Percentiles rank a stretch among this genome's conserved stretches.
phyloP scores from a whole-genome alignment of 2,797 vertebrate species.

The Helostoma temminkii region DNA sequence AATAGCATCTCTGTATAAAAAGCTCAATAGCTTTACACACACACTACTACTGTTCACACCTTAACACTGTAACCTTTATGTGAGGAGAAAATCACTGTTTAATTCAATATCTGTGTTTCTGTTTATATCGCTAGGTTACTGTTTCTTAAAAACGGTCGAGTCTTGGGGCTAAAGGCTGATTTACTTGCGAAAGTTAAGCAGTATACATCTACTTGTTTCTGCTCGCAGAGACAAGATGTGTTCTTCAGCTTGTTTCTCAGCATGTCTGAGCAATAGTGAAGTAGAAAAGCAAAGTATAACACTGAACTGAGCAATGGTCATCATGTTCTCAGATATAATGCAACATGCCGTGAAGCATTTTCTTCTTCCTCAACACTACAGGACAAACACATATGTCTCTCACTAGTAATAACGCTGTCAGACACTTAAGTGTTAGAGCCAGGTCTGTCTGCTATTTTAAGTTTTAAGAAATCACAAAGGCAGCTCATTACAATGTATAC shows the following conservation, averaged over 20 bases:
- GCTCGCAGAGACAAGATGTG: conserved; percentile 18
- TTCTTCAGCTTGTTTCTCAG: conserved; percentile 51
- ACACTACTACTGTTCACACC: conserved; percentile 21
- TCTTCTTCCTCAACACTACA: conserved; percentile 36
- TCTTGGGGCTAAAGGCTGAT: conserved; percentile 26
- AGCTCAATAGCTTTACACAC: conserved; percentile 30
- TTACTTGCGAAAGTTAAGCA: background rate
- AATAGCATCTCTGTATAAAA: too few relatives aligned
- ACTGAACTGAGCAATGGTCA: conserved; percentile 53
- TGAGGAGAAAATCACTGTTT: conserved; percentile 33
- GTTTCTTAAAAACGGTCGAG: conserved; percentile 7
- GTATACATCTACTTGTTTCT: conserved; percentile 13
- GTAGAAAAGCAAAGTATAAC: conserved; percentile 35
- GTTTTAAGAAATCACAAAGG: conserved; percentile 75
- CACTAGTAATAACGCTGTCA: conserved; percentile 47
- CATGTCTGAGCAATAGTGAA: conserved; percentile 58
- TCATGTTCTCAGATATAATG: conserved; percentile 39
- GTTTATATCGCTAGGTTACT: conserved; percentile 29
- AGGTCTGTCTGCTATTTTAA: conserved; percentile 50
- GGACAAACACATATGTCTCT: conserved; percentile 41
- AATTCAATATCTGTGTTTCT: conserved; percentile 45
- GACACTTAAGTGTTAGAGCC: conserved; percentile 53
- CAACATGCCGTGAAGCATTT: conserved; percentile 44
- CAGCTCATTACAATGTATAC: conserved; percentile 81
- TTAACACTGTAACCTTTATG: conserved; percentile 42